Base-by-base conservation (phyloP, 2,888 invertebrate genomes). In the Micropterix aruncella region DNA sequence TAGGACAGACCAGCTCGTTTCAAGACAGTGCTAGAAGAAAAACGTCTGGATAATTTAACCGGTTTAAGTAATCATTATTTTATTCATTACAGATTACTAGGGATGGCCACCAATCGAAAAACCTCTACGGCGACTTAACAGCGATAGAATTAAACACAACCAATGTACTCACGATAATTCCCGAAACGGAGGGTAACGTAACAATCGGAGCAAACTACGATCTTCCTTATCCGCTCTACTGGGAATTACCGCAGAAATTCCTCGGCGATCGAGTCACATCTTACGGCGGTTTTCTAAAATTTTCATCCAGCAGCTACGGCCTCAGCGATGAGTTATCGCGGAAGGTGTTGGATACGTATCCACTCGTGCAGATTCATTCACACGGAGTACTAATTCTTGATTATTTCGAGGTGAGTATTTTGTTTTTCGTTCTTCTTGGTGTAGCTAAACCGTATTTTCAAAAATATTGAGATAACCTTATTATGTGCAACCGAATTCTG, bases 241-340 rank as follows among this genome's bases (percentile, higher is more conserved):
- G 89, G 80, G 78, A 77, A 54, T 66, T 97, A 14, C 89, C 92
- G 1, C 70, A 75, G 7, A 73, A 79, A 44, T 90, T 94, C 61
- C 75, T 85, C 12, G 92, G 91, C 0, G 97, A 97, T 63, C 70
- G 84, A 60, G 82, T 90, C 14, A 75, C 85, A 48, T 92, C 94
- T 16, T 97, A 97, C 63, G 93, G 92, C 18, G 96, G 96, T 3
- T 79, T 79, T 50, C 65, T 97, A 41, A 74, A 83, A 50, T 94
- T 94, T 60, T 73, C 75, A 1, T 77, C 85, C 0, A 75, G 83
- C 43, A 80, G 82, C 49, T 79, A 80, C 39, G 78, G 77, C 3
- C 62, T 63, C 9, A 73, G 73, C 0, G 71, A 75, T 0, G 70
- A 73, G 27, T 67, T 77, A 16, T 74, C 78, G 19, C 61, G 69